Evolutionary conservation across 2,888 invertebrate genomes (phyloP), one percentile per base, ranked within the genome.

Genomic region (Caenorhabditis drosophilae): DNA sequence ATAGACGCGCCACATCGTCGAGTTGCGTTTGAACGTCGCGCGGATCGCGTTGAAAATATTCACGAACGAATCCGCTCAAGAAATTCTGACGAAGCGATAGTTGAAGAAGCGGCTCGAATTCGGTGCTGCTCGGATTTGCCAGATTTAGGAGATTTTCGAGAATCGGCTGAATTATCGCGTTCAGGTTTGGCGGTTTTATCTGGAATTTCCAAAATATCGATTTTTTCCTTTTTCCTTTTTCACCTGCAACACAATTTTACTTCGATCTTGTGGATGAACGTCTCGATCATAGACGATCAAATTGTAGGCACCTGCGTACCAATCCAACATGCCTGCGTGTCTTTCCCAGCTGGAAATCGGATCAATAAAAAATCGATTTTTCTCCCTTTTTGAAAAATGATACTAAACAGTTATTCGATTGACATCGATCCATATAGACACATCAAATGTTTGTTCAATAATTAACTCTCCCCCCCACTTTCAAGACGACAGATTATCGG

Each of bases 251-350:
- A 75, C 64, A 15, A 74, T 55, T 42, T 67, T 67, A 18, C 56
- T 61, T 23, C 59, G 54, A 41, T 76, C 71, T 16, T 59, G 50
- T 16, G 75, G 72, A 53, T 73, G 58, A 27, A 73, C 67, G 53
- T 74, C 76, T 50, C 67, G 56, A 20, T 48, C 69, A 44, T 68
- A 63, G 6, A 71, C 63, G 18, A 76, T 60, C 40, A 76, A 41
- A 36, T 74, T 74, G 31, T 48, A 60, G 11, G 54, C 41, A 36
- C 72, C 72, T 1, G 67, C 69, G 45, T 71, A 73, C 64, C 67
- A 70, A 50, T 76, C 75, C 52, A 74, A 45, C 69, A 73, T 73
- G 44, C 76, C 76, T 25, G 68, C 46, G 45, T 73, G 70, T 38
- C 76, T 51, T 47, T 75, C 73, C 76, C 76, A 76, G 50, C 72